Conservation (phyloP, 2,113 vertebrate species). For the cat (Felis catus) region DNA sequence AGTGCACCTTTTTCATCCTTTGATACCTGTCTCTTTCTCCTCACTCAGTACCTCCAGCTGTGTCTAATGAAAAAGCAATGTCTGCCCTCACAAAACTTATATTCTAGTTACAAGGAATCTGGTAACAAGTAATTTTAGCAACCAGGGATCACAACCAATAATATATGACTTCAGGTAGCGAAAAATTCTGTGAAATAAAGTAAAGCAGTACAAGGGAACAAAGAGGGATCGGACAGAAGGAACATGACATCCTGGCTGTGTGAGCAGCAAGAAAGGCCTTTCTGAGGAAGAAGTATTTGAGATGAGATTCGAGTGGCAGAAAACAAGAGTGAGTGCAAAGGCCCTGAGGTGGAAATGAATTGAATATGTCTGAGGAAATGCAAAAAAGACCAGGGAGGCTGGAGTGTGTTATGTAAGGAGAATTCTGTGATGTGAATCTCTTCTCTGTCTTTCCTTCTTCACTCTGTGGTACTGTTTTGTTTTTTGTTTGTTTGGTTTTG, state of each 20-base stretch:
- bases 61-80: neutral
- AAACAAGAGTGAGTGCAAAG: neutral
- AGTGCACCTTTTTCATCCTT: neutral
- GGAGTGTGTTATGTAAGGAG: neutral
- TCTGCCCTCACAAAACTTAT: neutral
- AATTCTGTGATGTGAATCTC: neutral
- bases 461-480: neutral
- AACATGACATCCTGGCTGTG: neutral
- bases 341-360: neutral
- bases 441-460: neutral
- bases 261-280: neutral
- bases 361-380: neutral
- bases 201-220: neutral
- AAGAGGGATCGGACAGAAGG: neutral
- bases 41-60: neutral
- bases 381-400: neutral
- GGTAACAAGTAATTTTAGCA: neutral
- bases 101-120: neutral
- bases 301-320: neutral
- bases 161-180: neutral
- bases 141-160: neutral
- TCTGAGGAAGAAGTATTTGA: neutral
- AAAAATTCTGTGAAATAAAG: neutral
- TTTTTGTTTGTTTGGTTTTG: neutral
- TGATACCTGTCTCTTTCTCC: neutral